Evolutionary conservation across 2,888 invertebrate species (phyloP), one percentile per base, ranked within the genome.

Genomic region (Diploptera punctata): DNA sequence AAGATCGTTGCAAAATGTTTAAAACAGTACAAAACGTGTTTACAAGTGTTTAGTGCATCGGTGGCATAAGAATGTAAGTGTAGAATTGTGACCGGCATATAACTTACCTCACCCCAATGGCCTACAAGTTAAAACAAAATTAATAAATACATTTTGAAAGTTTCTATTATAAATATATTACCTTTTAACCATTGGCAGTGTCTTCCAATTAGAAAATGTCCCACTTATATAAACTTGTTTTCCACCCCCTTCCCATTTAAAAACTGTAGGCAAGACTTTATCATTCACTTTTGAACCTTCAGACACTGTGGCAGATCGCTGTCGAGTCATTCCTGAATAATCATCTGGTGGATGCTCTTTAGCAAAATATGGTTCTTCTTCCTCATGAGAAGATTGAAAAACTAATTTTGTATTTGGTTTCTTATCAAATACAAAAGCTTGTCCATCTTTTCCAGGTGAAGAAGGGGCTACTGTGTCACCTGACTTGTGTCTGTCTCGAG

Each of bases 241-340:
- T 29, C 97, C 98, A 73, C 97, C 97, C 68, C 97, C 97, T 85
- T 97, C 97, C 98, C 98, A 98, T 81, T 97, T 95, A 81, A 98
- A 94, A 54, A 98, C 97, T 69, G 98, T 98, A 1, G 98, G 98
- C 77, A 93, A 82, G 68, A 92, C 91, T 84, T 91, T 90, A 73
- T 87, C 86, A 72, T 89, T 87, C 62, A 85, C 82, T 81, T 87
- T 88, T 74, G 85, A 88, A 74, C 86, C 87, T 79, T 91, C 91
- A 0, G 91, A 90, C 70, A 91, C 87, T 49, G 93, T 93, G 78
- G 91, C 91, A 24, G 93, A 90, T 77, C 93, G 87, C 76, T 89
- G 90, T 70, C 92, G 86, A 83, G 86, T 77, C 26, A 84, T 81
- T 83, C 84, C 83, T 78, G 83, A 85, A 70, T 82, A 82, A 54